Conservation (phyloP, 2,797 vertebrate genomes). For the Acropternis orthonyx region DNA sequence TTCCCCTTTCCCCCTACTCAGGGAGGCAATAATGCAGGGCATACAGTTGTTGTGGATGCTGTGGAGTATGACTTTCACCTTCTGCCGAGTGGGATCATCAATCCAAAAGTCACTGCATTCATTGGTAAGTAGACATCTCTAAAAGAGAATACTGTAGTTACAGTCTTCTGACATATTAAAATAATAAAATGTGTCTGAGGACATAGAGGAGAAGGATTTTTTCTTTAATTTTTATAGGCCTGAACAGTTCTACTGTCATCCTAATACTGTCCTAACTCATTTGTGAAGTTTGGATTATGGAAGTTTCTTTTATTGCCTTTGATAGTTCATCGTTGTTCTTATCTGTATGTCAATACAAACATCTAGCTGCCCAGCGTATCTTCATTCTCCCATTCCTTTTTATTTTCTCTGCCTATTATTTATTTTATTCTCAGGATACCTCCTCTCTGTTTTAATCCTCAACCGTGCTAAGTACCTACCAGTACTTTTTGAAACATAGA, state of each 20-base stretch:
- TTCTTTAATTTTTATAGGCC: not conserved
- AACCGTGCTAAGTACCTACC: not conserved
- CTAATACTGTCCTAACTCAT: not conserved
- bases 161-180: not conserved
- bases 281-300: not conserved
- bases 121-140: slow-evolving; percentile 85
- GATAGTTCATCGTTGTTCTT: not conserved
- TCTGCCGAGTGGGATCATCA: slow-evolving; percentile 98
- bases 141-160: not conserved
- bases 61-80: slow-evolving; percentile 99
- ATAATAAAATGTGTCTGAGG: not conserved
- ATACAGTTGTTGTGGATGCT: slow-evolving; percentile 97
- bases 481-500: not conserved
- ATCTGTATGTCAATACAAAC: not conserved
- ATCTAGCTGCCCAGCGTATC: not conserved
- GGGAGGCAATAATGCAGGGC: slow-evolving; percentile 98
- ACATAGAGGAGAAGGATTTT: not conserved
- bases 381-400: not conserved
- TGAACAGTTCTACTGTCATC: not conserved
- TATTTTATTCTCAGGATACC: not conserved
- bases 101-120: slow-evolving; percentile 93
- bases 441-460: not conserved
- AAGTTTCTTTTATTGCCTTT: not conserved
- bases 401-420: not conserved
- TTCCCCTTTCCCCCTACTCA: rapidly evolving